These are phyloP conservation scores for Coenonympha glycerion DNA, from an alignment of 2,888 invertebrate species.

Conservation along the genomic window DNA sequence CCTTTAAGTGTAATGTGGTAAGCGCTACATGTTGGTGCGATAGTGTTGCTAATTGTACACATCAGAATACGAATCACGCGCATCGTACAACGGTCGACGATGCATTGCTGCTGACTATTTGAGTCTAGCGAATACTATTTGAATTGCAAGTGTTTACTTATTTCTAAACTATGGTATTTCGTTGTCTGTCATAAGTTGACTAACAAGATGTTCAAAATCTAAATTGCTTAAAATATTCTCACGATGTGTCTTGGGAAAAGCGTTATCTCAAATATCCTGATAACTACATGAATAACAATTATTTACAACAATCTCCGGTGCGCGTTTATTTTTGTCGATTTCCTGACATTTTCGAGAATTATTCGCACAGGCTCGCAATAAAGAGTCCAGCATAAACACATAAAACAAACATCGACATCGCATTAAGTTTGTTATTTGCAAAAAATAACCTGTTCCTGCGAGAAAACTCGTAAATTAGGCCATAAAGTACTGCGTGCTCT, in stretches of 20 bases:
- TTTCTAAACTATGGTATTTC: not conserved
- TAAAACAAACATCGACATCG: constrained; percentile 53
- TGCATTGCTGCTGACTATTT: constrained; percentile 61
- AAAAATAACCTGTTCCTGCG: constrained; percentile 48
- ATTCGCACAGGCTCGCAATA: constrained; percentile 50
- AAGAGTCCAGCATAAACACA: constrained; percentile 43
- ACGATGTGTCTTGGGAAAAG: not conserved
- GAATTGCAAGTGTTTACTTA: constrained; percentile 18
- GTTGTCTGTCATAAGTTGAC: not conserved
- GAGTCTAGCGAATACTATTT: constrained; percentile 46
- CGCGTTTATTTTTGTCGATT: constrained; percentile 2
- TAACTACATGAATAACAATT: not conserved
- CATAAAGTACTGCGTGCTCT: constrained; percentile 47
- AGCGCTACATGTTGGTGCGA: constrained; percentile 12
- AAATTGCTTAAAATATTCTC: not conserved
- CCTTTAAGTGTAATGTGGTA: constrained; percentile 17
- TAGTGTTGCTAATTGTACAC: constrained; percentile 30
- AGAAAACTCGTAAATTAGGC: constrained; percentile 57
- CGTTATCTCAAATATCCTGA: not conserved
- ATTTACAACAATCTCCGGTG: not conserved
- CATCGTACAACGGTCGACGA: constrained; percentile 59
- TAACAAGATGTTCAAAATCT: not conserved
- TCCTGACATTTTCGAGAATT: constrained; percentile 22
- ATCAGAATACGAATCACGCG: constrained; percentile 61
- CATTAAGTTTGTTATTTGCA: constrained; percentile 47